A percentile compares a stretch with the other conserved stretches of the same genome.
phyloP scores from a whole-genome alignment of 1,140 invertebrate genomes.

The Limonius californicus region DNA sequence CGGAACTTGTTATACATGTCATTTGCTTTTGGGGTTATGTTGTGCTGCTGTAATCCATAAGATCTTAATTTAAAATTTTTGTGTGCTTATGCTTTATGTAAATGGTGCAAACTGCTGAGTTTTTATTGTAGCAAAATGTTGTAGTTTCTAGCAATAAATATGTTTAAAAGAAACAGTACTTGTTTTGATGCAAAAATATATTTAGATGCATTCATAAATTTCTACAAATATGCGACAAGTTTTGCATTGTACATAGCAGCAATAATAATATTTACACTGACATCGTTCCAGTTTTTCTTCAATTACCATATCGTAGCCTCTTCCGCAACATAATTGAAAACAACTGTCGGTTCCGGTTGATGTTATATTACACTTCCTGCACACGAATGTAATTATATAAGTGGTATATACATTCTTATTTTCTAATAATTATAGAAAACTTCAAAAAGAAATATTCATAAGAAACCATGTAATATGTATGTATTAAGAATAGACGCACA shows the following conservation, averaged over 20 bases:
- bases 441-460: slow-evolving; percentile 9
- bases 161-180: not conserved
- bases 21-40: too few relatives aligned
- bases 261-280: slow-evolving; percentile 87
- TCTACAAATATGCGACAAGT: slow-evolving; percentile 65
- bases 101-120: not conserved
- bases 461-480: not conserved
- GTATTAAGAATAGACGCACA: too few relatives aligned
- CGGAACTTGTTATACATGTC: too few relatives aligned
- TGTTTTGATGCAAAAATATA: not conserved
- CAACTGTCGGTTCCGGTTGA: slow-evolving; percentile 72
- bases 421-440: slow-evolving; percentile 16
- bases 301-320: slow-evolving; percentile 71
- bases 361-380: slow-evolving; percentile 65
- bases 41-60: too few relatives aligned
- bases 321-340: slow-evolving; percentile 81
- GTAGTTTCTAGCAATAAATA: not conserved
- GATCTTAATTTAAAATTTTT: too few relatives aligned
- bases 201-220: slow-evolving; percentile 67
- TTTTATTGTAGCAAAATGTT: not conserved
- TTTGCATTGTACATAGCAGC: slow-evolving; percentile 87
- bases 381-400: too few relatives aligned
- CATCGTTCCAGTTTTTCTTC: slow-evolving; percentile 70
- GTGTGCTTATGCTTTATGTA: too few relatives aligned
- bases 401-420: too few relatives aligned